phyloP scores from a whole-genome alignment of 2,888 invertebrate genomes.

The Bhutanitis thaidina region DNA sequence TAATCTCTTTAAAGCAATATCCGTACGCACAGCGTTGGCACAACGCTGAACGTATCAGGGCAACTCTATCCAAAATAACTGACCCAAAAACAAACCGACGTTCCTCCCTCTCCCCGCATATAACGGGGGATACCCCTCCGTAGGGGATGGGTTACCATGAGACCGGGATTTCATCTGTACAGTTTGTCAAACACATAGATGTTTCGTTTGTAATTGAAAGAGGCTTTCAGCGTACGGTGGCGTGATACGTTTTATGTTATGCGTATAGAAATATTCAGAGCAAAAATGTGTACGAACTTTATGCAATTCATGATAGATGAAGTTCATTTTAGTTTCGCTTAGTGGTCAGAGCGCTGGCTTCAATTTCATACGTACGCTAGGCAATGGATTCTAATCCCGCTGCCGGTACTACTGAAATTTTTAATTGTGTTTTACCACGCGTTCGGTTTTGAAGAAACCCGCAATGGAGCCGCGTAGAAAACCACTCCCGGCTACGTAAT shows the following conservation, averaged over 20 bases:
- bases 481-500: no score
- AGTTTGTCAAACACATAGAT: constrained; percentile 6
- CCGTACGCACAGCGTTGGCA: constrained; percentile 2
- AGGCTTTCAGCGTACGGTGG: constrained; percentile 4
- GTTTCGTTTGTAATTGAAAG: constrained; percentile 11
- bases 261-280: not conserved
- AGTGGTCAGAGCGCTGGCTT: no score
- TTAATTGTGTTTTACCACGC: no score
- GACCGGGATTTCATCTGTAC: constrained; percentile 18
- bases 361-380: no score
- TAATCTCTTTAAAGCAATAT: not conserved
- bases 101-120: constrained; percentile 8
- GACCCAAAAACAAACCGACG: constrained; percentile 45
- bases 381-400: no score
- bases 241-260: not conserved
- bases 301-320: no score
- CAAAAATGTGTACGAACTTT: not conserved
- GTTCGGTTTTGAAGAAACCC: no score
- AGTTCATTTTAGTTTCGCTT: no score
- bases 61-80: constrained; percentile 37
- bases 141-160: constrained; percentile 24
- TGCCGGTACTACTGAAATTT: no score
- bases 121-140: not conserved
- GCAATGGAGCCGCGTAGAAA: no score
- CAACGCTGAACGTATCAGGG: constrained; percentile 29